Percentiles rank a stretch among this genome's conserved stretches.
phyloP scores from a whole-genome alignment of 1,140 invertebrate species.

The Calosoma granatense region DNA sequence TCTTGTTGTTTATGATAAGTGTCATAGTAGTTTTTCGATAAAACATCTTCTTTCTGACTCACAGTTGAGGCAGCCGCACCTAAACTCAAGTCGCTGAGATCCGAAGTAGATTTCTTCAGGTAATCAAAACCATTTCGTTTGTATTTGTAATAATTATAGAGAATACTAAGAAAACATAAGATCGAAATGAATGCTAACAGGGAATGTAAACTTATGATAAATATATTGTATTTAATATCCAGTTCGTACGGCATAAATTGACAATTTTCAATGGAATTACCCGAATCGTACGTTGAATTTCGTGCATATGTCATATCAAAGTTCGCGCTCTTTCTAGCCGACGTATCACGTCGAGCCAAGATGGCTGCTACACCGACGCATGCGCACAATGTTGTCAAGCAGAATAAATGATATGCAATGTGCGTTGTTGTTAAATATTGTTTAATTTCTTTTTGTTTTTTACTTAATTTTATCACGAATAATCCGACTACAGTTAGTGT shows the following conservation, averaged over 20 bases:
- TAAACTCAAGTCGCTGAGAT: slow-evolving; percentile 25
- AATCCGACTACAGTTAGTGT: slow-evolving; percentile 41
- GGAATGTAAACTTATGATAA: slow-evolving; percentile 39
- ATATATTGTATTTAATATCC: slow-evolving; percentile 39
- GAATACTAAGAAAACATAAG: slow-evolving; percentile 25
- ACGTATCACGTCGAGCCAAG: slow-evolving; percentile 28
- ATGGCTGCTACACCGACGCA: slow-evolving; percentile 39
- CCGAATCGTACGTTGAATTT: not conserved
- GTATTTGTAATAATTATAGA: slow-evolving; percentile 22
- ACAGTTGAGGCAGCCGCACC: slow-evolving; percentile 19
- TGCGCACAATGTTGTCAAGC: slow-evolving; percentile 38
- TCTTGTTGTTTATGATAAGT: slow-evolving; percentile 27
- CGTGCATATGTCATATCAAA: not conserved
- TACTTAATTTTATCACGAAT: slow-evolving; percentile 34
- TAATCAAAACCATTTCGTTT: slow-evolving; percentile 27
- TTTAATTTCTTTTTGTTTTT: slow-evolving; percentile 38
- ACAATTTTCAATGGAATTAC: slow-evolving; percentile 25
- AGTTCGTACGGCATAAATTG: slow-evolving; percentile 37
- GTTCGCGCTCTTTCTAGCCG: not conserved
- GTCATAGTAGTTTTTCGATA: slow-evolving; percentile 25
- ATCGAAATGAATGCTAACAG: slow-evolving; percentile 33
- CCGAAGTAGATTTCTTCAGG: slow-evolving; percentile 30
- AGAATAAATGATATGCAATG: slow-evolving; percentile 43
- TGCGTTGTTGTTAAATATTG: slow-evolving; percentile 40
- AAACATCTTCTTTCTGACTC: slow-evolving; percentile 16